Base-by-base conservation (phyloP, 2,797 vertebrate species). In the Lutjanus argentimaculatus region DNA sequence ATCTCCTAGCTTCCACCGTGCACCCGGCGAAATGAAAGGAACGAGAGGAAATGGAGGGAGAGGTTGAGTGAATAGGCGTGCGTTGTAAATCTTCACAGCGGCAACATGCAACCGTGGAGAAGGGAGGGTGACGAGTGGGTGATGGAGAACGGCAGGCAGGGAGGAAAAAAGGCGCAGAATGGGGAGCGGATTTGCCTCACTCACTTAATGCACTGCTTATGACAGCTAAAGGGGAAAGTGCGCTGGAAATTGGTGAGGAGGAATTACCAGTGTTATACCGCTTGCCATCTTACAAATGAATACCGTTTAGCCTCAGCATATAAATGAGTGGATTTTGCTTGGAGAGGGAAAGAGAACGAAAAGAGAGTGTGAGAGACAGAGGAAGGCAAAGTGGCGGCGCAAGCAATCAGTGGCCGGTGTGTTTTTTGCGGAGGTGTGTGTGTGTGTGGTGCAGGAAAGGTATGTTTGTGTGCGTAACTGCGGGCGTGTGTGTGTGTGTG, bases 51-150 rank as follows among this genome's bases (percentile, higher is more conserved):
- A 64, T 17, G 46, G 61, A 52, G 93, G 95, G 93, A 13, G 22
- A 15, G 72, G 96, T 95, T 95, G 95, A 96, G 96, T 96, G 96
- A 97, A 98, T 96, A 97, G 97, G 95, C 95, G 21, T 94, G 95
- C 94, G 96, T 97, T 97, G 96, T 97, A 97, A 97, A 97, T 97
- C 96, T 97, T 97, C 95, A 96, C 97, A 96, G 96, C 96, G 95
- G 96, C 97, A 97, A 97, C 97, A 96, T 95, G 95, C 95, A 95
- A 95, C 96, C 94, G 67, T 94, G 94, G 96, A 95, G 96, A 96
- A 85, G 84, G 82, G 78, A 83, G 86, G 86, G 80, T 72, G 80
- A 82, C 64, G 82, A 87, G 85, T 69, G 81, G 88, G 83, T 88
- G 91, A 88, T 75, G 79, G 86, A 87, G 85, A 84, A 70, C 51